Evolutionary conservation across 2,797 vertebrate genomes (phyloP), one percentile per base, ranked within the genome.

Genomic region (Sebastes cheni): DNA sequence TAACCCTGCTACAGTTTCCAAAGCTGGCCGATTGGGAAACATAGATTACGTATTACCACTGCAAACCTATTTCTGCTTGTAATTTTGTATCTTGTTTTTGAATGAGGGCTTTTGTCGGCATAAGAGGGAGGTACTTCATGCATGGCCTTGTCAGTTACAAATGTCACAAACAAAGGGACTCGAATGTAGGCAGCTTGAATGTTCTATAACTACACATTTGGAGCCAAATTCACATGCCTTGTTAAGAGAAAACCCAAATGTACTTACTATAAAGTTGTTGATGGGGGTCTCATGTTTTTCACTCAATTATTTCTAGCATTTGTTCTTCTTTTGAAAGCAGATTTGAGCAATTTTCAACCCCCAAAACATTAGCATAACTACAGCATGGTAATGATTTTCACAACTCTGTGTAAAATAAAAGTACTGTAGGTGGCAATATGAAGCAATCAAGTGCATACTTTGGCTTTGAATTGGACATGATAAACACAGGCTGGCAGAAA

Each of bases 1-100:
- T 95, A 95, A 96, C 95, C 95, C 93, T 92, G 92, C 86, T 72
- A 84, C 90, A 92, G 86, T 93, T 94, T 90, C 86, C 77, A 84
- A 87, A 86, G 81, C 86, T 75, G 79, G 75, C 42, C 86, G 55
- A 85, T 83, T 73, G 67, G 84, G 72, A 88, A 85, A 83, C 82
- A 46, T 78, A 85, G 80, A 89, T 90, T 86, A 84, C 50, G 8
- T 39, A 67, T 79, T 71, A 73, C 64, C 10, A 4, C 61, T 73
- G 79, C 52, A 90, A 89, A 79, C 83, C 79, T 74, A 80, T 87
- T 88, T 83, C 66, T 86, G 79, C 77, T 71, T 18, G 61, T 85
- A 77, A 90, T 90, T 87, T 85, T 84, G 52, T 42, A 79, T 86
- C 72, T 86, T 83, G 85, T 84, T 80, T 88, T 82, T 85, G 72